phyloP scores from a whole-genome alignment of 64 coral and sea anemone genomes.

The Actinia tenebrosa region DNA sequence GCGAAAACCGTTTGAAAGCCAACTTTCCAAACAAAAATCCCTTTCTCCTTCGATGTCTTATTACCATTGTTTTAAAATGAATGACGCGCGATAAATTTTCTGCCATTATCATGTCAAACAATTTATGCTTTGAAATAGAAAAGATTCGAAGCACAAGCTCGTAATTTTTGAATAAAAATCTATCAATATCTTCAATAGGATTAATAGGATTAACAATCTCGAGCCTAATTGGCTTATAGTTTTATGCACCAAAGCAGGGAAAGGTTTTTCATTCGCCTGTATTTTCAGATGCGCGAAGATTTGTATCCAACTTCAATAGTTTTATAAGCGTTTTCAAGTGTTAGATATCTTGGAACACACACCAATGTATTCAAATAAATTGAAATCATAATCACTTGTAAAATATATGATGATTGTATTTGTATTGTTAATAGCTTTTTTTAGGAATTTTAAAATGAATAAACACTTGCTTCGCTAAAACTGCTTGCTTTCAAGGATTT shows the following conservation, averaged over 20 bases:
- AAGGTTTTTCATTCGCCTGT: not conserved
- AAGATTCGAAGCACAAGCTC: too few relatives aligned
- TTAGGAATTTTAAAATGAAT: not conserved
- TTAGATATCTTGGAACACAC: not conserved
- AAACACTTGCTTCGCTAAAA: not conserved
- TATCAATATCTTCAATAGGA: not conserved
- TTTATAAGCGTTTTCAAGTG: not conserved
- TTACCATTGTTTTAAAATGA: too few relatives aligned
- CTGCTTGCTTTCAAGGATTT: not conserved
- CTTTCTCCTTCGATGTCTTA: too few relatives aligned
- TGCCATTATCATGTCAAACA: too few relatives aligned
- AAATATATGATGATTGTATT: not conserved
- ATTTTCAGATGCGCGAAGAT: not conserved
- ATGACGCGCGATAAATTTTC: too few relatives aligned
- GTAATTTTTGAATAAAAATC: not conserved
- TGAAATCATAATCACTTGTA: not conserved
- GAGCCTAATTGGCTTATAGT: not conserved
- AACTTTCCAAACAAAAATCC: too few relatives aligned
- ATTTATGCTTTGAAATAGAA: too few relatives aligned
- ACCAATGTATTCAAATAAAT: not conserved
- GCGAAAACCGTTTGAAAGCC: not conserved
- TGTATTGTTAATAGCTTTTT: slow-evolving; percentile 13
- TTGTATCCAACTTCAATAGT: not conserved
- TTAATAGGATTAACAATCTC: not conserved
- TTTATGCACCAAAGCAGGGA: not conserved